Evolutionary conservation across 2,888 invertebrate genomes (phyloP).

Genomic region (Lithophane ornitopus): DNA sequence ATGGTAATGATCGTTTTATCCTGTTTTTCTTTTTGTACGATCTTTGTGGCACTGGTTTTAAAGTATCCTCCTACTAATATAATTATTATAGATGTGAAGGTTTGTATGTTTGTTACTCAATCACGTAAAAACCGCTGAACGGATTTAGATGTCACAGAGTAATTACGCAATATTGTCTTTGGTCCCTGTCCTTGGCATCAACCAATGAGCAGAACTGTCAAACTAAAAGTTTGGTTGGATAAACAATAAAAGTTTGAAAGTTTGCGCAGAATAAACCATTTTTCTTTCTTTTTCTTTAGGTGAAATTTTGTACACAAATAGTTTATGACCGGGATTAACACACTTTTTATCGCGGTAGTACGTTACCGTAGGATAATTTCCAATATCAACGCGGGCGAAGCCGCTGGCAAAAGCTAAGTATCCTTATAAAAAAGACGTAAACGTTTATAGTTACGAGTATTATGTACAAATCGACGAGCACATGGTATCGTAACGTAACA

Average conservation of each 20-base stretch:
- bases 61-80: background rate
- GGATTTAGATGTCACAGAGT: no score
- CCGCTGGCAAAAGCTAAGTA: background rate
- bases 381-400: background rate
- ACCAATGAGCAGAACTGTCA: no score
- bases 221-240: no score
- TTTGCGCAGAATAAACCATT: no score
- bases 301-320: no score
- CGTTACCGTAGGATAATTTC: background rate
- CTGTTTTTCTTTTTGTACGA: slow-evolving; percentile 25
- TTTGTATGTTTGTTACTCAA: background rate
- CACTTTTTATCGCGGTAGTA: no score
- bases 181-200: no score
- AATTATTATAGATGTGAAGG: background rate
- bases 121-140: background rate
- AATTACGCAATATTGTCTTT: no score
- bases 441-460: slow-evolving; percentile 32
- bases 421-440: slow-evolving; percentile 27
- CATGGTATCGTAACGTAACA: slow-evolving; percentile 39
- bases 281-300: no score
- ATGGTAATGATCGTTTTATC: slow-evolving; percentile 43
- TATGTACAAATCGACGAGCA: slow-evolving; percentile 28
- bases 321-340: background rate
- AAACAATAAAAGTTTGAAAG: no score
- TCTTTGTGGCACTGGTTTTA: slow-evolving; percentile 6